Evolutionary conservation across 2,888 invertebrate genomes (phyloP).

Genomic region (Euplagia quadripunctaria): DNA sequence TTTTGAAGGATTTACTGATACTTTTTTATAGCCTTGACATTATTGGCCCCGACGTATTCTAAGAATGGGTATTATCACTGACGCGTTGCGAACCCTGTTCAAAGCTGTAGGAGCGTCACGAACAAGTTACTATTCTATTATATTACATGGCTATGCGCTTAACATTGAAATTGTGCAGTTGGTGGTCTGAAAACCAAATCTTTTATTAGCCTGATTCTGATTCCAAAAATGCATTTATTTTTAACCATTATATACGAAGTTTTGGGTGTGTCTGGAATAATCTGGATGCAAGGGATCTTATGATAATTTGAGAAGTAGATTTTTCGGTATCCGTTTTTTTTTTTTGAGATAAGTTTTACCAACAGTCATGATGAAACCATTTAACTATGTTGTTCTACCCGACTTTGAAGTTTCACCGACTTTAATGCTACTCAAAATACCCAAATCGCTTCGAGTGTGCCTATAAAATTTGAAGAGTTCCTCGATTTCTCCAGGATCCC

Average conservation of each 20-base stretch:
- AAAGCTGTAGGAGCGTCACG: neutral
- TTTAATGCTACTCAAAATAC: no score
- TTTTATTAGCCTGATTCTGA: no score
- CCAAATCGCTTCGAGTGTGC: no score
- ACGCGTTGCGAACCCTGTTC: neutral
- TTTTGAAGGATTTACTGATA: neutral
- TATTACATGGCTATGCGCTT: neutral
- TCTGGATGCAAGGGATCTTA: no score
- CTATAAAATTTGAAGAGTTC: no score
- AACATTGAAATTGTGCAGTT: neutral
- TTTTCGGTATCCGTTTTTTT: no score
- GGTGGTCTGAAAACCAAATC: neutral
- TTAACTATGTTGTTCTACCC: neutral
- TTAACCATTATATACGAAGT: no score
- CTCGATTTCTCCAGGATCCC: no score
- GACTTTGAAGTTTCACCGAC: no score
- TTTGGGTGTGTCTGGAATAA: no score
- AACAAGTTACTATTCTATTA: neutral
- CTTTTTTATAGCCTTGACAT: neutral
- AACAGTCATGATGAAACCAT: neutral
- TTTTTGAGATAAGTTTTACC: neutral
- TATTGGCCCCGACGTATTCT: neutral
- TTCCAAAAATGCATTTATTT: no score
- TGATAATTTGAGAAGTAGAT: no score
- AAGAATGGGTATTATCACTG: neutral